phyloP scores from a whole-genome alignment of 2,888 invertebrate species.

The Tricholauxania praeusta region DNA sequence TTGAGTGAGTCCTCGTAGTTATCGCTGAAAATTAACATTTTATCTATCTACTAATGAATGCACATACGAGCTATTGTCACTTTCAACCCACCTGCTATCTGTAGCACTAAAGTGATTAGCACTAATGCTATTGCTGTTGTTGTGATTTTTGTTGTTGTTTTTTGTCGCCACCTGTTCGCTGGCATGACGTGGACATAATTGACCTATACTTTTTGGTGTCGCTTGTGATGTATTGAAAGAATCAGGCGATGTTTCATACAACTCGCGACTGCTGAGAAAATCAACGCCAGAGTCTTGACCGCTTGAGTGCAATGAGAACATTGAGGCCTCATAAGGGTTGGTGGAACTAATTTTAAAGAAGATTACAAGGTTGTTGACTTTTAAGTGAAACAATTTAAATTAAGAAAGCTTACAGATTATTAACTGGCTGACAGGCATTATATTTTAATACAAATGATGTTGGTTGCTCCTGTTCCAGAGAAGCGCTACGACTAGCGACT shows the following conservation, averaged over 20 bases:
- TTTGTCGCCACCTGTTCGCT: slow-evolving; percentile 52
- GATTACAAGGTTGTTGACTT: too few species aligned
- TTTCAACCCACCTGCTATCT: slow-evolving; percentile 60
- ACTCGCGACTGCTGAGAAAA: slow-evolving; percentile 65
- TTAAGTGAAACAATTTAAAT: too few species aligned
- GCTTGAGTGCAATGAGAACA: slow-evolving; percentile 85
- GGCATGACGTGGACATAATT: slow-evolving; percentile 60
- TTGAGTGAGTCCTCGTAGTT: slow-evolving; percentile 87
- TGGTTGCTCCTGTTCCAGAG: slow-evolving; percentile 48
- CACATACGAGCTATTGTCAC: not conserved
- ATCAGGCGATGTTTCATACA: slow-evolving; percentile 64
- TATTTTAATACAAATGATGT: slow-evolving; percentile 64
- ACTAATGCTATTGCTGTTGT: not conserved
- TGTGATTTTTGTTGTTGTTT: not conserved
- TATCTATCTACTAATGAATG: not conserved
- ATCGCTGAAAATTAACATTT: slow-evolving; percentile 68
- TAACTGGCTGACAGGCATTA: slow-evolving; percentile 62
- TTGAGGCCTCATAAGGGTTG: slow-evolving; percentile 75
- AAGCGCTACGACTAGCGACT: slow-evolving; percentile 43
- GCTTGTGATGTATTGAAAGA: slow-evolving; percentile 54
- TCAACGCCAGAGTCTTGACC: slow-evolving; percentile 85
- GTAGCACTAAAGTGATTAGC: slow-evolving; percentile 49
- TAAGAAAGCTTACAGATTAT: slow-evolving; percentile 57
- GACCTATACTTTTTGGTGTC: slow-evolving; percentile 45
- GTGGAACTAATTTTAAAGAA: slow-evolving; percentile 43